These are phyloP conservation scores for Invenusta paracnida DNA, from an alignment of 2,888 invertebrate species.

Conservation along the genomic window DNA sequence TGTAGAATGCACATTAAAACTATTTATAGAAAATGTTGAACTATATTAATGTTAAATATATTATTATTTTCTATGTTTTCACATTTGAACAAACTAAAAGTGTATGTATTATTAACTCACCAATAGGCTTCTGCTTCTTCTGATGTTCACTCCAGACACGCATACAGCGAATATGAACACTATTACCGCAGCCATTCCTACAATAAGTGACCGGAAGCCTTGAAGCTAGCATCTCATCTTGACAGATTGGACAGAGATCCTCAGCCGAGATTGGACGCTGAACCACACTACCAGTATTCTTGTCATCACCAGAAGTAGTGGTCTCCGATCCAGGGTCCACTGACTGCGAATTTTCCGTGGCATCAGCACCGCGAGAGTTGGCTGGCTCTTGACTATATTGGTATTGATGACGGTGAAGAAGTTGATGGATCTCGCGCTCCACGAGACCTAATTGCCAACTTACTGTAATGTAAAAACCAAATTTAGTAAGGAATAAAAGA, in stretches of 20 bases:
- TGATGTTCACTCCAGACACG: slow-evolving; percentile 61
- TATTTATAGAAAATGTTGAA: no score
- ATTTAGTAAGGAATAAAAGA: no score
- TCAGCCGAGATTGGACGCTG: slow-evolving; percentile 56
- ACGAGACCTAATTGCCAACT: slow-evolving; percentile 60
- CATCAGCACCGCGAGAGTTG: neutral
- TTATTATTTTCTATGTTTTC: no score
- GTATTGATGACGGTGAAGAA: slow-evolving; percentile 47
- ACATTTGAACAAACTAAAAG: no score
- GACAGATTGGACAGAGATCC: slow-evolving; percentile 61
- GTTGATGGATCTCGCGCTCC: slow-evolving; percentile 58
- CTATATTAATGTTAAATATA: no score
- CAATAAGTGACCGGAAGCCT: slow-evolving; percentile 55
- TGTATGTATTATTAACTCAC: no score
- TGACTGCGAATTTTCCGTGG: slow-evolving; percentile 20
- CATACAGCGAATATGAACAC: slow-evolving; percentile 61
- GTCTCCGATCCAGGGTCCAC: slow-evolving; percentile 35
- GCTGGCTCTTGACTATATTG: neutral
- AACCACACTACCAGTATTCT: neutral
- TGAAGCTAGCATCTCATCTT: slow-evolving; percentile 57
- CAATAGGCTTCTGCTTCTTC: slow-evolving; percentile 31
- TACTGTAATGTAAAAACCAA: slow-evolving; percentile 51
- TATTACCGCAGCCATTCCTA: slow-evolving; percentile 61
- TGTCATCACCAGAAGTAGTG: slow-evolving; percentile 39
- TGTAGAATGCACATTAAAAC: no score